Conservation (phyloP, 2,888 invertebrate genomes). For the Trachelus stipa region DNA sequence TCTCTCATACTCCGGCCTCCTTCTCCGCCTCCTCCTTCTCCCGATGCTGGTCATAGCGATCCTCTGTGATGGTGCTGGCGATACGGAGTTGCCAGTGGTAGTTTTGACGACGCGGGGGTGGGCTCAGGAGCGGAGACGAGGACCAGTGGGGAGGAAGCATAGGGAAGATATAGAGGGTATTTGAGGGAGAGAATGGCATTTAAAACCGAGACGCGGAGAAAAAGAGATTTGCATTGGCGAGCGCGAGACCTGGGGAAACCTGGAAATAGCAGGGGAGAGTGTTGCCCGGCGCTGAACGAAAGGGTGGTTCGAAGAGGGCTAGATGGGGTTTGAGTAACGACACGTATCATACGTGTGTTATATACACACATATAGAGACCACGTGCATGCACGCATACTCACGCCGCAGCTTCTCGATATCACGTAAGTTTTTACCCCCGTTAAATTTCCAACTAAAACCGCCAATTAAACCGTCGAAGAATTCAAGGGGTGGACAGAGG, state of each 20-base stretch:
- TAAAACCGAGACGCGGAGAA: conserved; percentile 60
- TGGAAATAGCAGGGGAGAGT: conserved; percentile 22
- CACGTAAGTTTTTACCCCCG: conserved; percentile 47
- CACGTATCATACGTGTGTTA: conserved; percentile 53
- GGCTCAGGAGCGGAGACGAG: conserved; percentile 24
- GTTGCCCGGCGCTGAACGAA: conserved; percentile 37
- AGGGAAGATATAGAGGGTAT: conserved; percentile 36
- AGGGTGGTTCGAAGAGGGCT: conserved; percentile 30
- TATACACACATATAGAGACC: neutral
- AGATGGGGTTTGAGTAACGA: conserved; percentile 52
- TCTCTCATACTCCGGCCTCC: neutral
- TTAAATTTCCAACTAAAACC: conserved; percentile 38
- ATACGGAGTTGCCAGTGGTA: conserved; percentile 38
- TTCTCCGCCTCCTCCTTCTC: neutral
- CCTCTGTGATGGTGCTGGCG: conserved; percentile 12
- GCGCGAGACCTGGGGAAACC: conserved; percentile 15
- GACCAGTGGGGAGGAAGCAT: conserved; percentile 23
- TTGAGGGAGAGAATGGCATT: conserved; percentile 51
- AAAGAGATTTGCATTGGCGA: conserved; percentile 60
- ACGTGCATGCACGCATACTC: neutral
- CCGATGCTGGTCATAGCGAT: neutral
- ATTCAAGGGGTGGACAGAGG: neutral
- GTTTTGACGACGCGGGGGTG: conserved; percentile 32
- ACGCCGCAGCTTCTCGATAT: conserved; percentile 38
- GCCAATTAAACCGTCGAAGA: conserved; percentile 15